Percentiles rank a stretch among this genome's conserved stretches.
Evolutionary conservation across 2,113 vertebrate genomes (phyloP).

Genomic region (Pelecanus crispus): DNA sequence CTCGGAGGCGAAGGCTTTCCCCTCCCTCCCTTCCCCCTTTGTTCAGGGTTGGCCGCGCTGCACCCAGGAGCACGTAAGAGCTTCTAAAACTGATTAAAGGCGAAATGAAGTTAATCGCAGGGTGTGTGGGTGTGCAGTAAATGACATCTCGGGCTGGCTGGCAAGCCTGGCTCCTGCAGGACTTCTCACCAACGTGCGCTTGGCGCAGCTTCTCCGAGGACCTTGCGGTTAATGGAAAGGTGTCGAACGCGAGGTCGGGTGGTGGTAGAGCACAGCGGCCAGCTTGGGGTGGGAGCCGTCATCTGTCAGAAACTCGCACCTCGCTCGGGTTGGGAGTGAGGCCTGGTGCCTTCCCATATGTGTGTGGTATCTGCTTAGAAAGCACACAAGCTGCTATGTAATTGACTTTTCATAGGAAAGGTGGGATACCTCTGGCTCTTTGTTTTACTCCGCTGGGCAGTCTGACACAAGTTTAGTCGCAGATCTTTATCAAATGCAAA

Average conservation of each 20-base stretch:
- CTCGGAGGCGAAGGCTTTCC: neutral
- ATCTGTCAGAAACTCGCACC: neutral
- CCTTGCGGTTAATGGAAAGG: neutral
- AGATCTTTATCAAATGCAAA: neutral
- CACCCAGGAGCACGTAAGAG: neutral
- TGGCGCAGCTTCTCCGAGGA: neutral
- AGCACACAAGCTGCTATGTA: rapidly evolving
- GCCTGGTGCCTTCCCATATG: neutral
- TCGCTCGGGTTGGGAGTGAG: neutral
- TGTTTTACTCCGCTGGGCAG: rapidly evolving
- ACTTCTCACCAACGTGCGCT: neutral
- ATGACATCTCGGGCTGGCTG: neutral
- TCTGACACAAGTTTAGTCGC: neutral
- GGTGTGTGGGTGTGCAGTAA: neutral
- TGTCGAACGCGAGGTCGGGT: neutral
- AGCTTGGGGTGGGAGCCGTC: rapidly evolving
- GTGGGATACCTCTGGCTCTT: neutral
- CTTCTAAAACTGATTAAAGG: neutral
- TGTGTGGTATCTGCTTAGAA: neutral
- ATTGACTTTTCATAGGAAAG: neutral
- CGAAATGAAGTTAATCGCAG: neutral
- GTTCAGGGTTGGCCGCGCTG: neutral
- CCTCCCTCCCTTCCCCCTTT: neutral
- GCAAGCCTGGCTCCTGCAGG: neutral
- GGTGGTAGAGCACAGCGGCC: neutral